Percentiles rank a stretch among this genome's conserved stretches.
phyloP scores from a whole-genome alignment of 2,797 vertebrate genomes.

The Amniataba percoides region DNA sequence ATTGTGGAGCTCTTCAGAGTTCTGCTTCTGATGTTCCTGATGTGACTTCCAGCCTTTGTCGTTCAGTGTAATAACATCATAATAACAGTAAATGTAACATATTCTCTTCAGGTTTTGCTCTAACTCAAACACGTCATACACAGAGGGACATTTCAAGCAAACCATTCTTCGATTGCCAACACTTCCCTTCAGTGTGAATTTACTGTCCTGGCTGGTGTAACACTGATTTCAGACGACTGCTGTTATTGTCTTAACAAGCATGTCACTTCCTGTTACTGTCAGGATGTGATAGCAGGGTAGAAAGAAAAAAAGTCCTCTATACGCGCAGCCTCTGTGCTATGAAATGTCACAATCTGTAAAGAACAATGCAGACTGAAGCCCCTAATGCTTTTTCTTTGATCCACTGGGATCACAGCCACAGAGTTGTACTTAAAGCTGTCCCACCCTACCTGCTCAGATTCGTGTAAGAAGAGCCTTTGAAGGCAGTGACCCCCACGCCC shows the following conservation, averaged over 20 bases:
- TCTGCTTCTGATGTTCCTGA: not conserved
- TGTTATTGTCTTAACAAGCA: slow-evolving; percentile 71
- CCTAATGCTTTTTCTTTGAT: slow-evolving; percentile 30
- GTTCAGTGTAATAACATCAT: not conserved
- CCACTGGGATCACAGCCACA: slow-evolving; percentile 13
- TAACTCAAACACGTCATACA: slow-evolving; percentile 5
- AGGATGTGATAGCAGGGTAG: slow-evolving; percentile 37
- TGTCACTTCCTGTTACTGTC: slow-evolving; percentile 73
- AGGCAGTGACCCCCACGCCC: not conserved
- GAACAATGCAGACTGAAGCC: slow-evolving; percentile 33
- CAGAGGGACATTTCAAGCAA: not conserved
- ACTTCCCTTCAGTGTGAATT: slow-evolving; percentile 37
- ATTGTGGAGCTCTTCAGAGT: not conserved
- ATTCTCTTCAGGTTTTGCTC: slow-evolving; percentile 3
- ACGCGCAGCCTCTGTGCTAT: slow-evolving; percentile 26
- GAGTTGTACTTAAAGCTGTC: slow-evolving; percentile 20
- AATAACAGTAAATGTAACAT: not conserved
- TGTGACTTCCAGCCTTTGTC: not conserved
- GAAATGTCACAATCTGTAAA: slow-evolving; percentile 66
- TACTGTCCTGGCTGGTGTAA: slow-evolving; percentile 32
- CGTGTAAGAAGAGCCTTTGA: not conserved
- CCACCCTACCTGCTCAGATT: slow-evolving; percentile 27
- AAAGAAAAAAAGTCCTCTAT: slow-evolving; percentile 26
- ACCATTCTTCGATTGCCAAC: slow-evolving; percentile 11
- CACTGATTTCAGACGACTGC: slow-evolving; percentile 67